Evolutionary conservation across 2,888 invertebrate species (phyloP).

Genomic region (Yponomeuta cagnagella): DNA sequence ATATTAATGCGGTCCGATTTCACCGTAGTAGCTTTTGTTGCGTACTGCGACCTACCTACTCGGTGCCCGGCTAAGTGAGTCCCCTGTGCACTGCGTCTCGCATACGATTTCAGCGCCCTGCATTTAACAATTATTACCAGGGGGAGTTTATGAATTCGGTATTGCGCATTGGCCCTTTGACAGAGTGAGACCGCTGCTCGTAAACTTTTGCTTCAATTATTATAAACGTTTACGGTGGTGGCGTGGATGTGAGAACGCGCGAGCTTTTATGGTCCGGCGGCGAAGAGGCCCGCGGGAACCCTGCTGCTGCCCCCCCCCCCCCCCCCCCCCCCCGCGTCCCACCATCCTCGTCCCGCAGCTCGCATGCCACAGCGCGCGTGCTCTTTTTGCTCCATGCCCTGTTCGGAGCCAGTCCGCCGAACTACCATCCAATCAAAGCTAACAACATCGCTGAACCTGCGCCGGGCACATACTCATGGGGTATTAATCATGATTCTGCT

Average conservation of each 20-base stretch:
- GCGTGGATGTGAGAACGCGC: slow-evolving; percentile 58
- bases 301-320: slow-evolving; percentile 20
- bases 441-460: neutral
- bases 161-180: slow-evolving; percentile 50
- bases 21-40: neutral
- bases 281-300: slow-evolving; percentile 40
- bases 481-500: neutral
- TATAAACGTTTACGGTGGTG: slow-evolving; percentile 61
- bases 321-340: neutral
- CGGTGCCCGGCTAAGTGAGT: neutral
- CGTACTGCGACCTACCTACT: neutral
- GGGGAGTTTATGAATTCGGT: slow-evolving; percentile 14
- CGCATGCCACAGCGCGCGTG: slow-evolving; percentile 37
- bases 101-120: neutral
- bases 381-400: slow-evolving; percentile 48
- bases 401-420: slow-evolving; percentile 5
- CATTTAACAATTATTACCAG: slow-evolving; percentile 6
- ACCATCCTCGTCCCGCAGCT: neutral
- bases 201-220: slow-evolving; percentile 69
- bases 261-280: slow-evolving; percentile 50
- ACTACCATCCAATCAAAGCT: slow-evolving; percentile 19
- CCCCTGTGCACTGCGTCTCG: neutral
- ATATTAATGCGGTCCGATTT: slow-evolving; percentile 14
- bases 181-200: slow-evolving; percentile 51
- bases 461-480: neutral